Evolutionary conservation across 2,888 invertebrate species (phyloP), one percentile per base, ranked within the genome.

Genomic region (Lochmaea capreae): DNA sequence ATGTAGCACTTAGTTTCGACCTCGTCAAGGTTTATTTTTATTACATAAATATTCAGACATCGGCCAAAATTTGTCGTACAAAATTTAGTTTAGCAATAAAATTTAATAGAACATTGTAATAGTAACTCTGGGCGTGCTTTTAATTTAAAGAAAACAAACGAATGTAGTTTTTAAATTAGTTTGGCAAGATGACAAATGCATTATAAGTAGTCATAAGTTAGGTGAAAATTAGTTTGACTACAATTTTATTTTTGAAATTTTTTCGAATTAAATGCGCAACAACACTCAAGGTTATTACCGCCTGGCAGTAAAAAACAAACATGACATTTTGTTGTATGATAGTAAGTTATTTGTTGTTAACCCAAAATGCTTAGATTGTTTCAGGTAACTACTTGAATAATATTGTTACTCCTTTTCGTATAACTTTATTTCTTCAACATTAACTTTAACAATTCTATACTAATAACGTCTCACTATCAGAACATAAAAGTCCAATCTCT

Each of bases 151-250:
- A 54, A 54, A 54, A 54, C 3, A 18, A 49, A n/a, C 49, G 49
- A 22, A 58, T 58, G 22, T 58, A 58, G 18, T 58, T 18, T 57
- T 57, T 18, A 18, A n/a, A 22, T 22, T 59, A 12, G 26, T 59
- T 59, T 59, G 59, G 59, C 59, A 59, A 33, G 4, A 16, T n/a
- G 33, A 59, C 59, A 59, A 59, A 33, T 33, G 33, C 11, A 58
- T 58, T 58, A 58, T 33, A n/a, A 59, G 33, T 33, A 59, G 16
- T n/a, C 8, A 22, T 58, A 58, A 58, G 22, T 14, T 11, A 58
- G 12, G 5, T 59, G 33, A 12, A 59, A n/a, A 59, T 59, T 59
- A 59, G 33, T 59, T 59, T 59, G 59, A 33, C 33, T 14, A 33
- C 9, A 26, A 26, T 33, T 12, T 18, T 33, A 22, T 33, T 26